Percentiles rank a stretch among this genome's conserved stretches.
phyloP scores from a whole-genome alignment of 2,888 invertebrate genomes.

The Netelia inedita region DNA sequence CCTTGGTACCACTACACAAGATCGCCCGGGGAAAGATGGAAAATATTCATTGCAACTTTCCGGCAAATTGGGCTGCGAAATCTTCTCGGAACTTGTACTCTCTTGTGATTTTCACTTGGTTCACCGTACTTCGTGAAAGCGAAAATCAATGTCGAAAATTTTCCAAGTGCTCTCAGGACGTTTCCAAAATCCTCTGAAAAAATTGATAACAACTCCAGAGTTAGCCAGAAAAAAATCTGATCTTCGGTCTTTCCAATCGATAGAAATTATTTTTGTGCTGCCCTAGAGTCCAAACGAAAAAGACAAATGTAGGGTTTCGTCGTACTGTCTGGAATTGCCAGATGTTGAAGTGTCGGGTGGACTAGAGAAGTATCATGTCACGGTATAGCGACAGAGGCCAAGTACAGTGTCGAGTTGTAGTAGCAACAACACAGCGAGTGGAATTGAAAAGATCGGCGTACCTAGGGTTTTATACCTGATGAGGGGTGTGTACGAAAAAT shows the following conservation, averaged over 20 bases:
- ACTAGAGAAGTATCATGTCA: slow-evolving; percentile 30
- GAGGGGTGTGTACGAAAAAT: slow-evolving; percentile 26
- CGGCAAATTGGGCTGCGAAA: slow-evolving; percentile 6
- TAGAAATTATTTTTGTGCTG: not conserved
- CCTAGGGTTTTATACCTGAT: slow-evolving; percentile 32
- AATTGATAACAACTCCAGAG: too few species aligned
- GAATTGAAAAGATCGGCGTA: slow-evolving; percentile 13
- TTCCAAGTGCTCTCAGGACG: not conserved
- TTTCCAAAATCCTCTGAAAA: too few species aligned
- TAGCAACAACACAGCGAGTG: not conserved
- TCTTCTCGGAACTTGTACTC: not conserved
- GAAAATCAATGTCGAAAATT: not conserved
- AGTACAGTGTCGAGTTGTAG: not conserved
- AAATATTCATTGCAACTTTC: slow-evolving; percentile 12
- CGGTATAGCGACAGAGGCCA: not conserved
- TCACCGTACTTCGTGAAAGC: not conserved
- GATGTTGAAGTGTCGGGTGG: not conserved
- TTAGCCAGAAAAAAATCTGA: too few species aligned
- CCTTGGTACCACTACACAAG: slow-evolving; percentile 23
- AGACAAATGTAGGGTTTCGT: not conserved
- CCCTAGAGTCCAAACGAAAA: not conserved
- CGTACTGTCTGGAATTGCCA: slow-evolving; percentile 7
- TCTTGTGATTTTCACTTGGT: not conserved
- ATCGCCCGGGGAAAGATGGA: not conserved
- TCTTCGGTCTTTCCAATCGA: not conserved